Base-by-base conservation (phyloP, 2,797 vertebrate species). In the Lateolabrax maculatus region DNA sequence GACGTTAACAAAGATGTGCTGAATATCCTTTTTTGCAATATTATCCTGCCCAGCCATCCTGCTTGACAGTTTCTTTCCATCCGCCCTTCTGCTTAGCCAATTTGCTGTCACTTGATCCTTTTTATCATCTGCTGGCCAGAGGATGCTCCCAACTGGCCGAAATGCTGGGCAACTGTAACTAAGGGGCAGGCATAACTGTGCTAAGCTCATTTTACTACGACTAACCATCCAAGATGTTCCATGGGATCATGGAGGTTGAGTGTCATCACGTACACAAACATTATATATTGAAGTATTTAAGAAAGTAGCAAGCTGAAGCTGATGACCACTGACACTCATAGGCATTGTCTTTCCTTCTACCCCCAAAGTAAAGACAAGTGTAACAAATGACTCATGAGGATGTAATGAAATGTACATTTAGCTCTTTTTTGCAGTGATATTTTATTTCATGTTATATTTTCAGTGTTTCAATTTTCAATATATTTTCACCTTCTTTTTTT, bases 121-220 rank as follows among this genome's bases (percentile, higher is more conserved):
- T 95, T 95, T 92, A 92, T 96, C 92, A 79, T 90, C 87, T 92
- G 87, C 89, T 88, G 90, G 84, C 90, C 93, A 95, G 90, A 79
- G 86, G 92, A 95, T 93, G 92, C 92, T 95, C 92, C 94, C 90
- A 87, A 94, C 93, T 91, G 90, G 92, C 90, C 57, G 48, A 93
- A 95, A 94, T 95, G 95, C 96, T 89, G 95, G 95, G 95, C 96
- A 97, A 97, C 96, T 95, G 95, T 97, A 96, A 95, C 96, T 92
- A 96, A 95, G 95, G 95, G 95, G 94, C 94, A 95, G 93, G 84
- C 92, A 95, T 90, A 94, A 91, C 93, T 91, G 90, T 90, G 93
- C 90, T 77, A 92, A 93, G 95, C 93, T 36, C 2, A n/a, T 74
- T 85, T 62, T 60, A 60, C 13, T 23, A 15, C 21, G 19, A 39